Conservation (phyloP, 2,888 invertebrate species). For the Dusona sp. region DNA sequence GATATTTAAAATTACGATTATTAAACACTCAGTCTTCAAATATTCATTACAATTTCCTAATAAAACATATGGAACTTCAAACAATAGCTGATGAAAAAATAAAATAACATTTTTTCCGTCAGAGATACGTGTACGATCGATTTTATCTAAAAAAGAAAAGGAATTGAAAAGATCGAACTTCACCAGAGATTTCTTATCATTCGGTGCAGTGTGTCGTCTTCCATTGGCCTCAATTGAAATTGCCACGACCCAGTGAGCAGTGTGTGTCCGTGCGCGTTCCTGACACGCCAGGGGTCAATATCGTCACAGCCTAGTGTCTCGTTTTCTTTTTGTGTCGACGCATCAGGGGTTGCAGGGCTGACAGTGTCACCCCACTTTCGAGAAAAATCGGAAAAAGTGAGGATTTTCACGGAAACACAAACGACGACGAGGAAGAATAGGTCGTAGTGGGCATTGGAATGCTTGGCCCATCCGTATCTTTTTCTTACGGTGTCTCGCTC, state of each 20-base stretch:
- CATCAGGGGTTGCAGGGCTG: slow-evolving; percentile 31
- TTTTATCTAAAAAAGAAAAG: slow-evolving; percentile 34
- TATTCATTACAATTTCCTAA: background rate
- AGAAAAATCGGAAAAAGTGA: slow-evolving; percentile 48
- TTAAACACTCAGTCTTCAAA: background rate
- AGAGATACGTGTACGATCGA: slow-evolving; percentile 28
- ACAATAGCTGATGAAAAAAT: background rate
- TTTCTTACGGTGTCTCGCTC: slow-evolving; percentile 48
- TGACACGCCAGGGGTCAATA: slow-evolving; percentile 69
- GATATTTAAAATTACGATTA: no score
- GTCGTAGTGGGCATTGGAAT: slow-evolving; percentile 70
- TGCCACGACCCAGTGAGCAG: slow-evolving; percentile 68
- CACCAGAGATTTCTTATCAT: slow-evolving; percentile 59
- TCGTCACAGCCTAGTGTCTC: slow-evolving; percentile 54
- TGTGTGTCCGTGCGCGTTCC: slow-evolving; percentile 69
- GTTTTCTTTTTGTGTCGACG: slow-evolving; percentile 42
- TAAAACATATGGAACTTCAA: background rate
- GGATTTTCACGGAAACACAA: slow-evolving; percentile 39
- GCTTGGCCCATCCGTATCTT: slow-evolving; percentile 44
- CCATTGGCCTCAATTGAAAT: slow-evolving; percentile 68
- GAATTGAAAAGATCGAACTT: slow-evolving; percentile 10
- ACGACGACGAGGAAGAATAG: slow-evolving; percentile 47
- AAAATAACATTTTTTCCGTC: slow-evolving; percentile 11
- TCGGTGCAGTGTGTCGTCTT: slow-evolving; percentile 55
- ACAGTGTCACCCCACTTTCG: slow-evolving; percentile 58